Evolutionary conservation across 2,888 invertebrate genomes (phyloP), one percentile per base, ranked within the genome.

Genomic region (Ophion obscuratus): DNA sequence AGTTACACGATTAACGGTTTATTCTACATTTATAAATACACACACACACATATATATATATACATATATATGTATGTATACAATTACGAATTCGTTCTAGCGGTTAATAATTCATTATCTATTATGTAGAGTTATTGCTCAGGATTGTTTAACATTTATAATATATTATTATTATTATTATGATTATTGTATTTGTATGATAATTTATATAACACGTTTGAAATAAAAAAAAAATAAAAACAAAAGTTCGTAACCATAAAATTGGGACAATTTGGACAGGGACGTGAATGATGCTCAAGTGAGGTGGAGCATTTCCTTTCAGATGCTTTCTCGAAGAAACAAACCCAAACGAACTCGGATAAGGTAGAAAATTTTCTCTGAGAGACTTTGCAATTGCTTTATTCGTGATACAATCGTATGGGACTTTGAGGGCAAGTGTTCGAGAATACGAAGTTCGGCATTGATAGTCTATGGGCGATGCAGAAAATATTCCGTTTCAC

Each of bases 101-200:
- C 77, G 87, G 88, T 90, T 88, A 87, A 88, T 89, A 86, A 88
- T 91, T 91, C 89, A 91, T 91, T 91, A 90, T 91, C 91, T 91
- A 91, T 92, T 92, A 90, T 91, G 90, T 93, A 92, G 92, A 91
- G 90, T 92, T 92, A 92, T 93, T 92, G 92, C 93, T 93, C 93
- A 92, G 92, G 92, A 92, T 93, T 93, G 93, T 93, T 92, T 92
- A 92, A 91, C 92, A 91, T 92, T 92, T 91, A 92, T 92, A 92
- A 92, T 92, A 92, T 93, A 92, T 91, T 92, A 92, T 88, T 87
- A 93, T 92, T 91, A 92, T 90, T 70, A 87, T 90, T 91, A 91
- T 90, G 62, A 87, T 90, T 91, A 92, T 92, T 92, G 91, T 92
- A 92, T 92, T 92, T 93, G 92, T 93, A 92, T 92, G 90, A 93